These are phyloP conservation scores for Chouioia cunea DNA, from an alignment of 2,888 invertebrate genomes.

Conservation along the genomic window DNA sequence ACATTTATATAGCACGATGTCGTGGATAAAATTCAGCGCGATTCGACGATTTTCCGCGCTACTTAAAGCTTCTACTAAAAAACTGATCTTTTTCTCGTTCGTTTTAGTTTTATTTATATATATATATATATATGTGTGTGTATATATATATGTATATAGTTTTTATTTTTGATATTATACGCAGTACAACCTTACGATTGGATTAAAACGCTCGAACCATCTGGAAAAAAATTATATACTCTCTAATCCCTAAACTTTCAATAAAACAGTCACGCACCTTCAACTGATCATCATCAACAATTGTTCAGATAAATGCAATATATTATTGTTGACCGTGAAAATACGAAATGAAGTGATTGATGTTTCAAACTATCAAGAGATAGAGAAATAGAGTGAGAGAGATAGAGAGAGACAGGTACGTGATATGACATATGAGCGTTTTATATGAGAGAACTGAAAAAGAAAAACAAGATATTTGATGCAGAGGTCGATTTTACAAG, in stretches of 20 bases:
- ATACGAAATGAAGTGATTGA: background rate
- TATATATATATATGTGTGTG: too few relatives aligned
- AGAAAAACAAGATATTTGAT: conserved; percentile 41
- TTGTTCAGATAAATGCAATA: background rate
- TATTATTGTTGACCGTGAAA: conserved; percentile 1
- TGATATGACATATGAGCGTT: conserved; percentile 23
- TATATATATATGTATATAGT: too few relatives aligned
- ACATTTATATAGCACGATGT: conserved; percentile 30
- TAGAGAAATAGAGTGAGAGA: conserved; percentile 17
- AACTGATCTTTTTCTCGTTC: conserved; percentile 7
- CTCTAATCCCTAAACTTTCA: conserved; percentile 1
- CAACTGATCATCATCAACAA: too few relatives aligned
- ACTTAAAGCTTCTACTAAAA: conserved; percentile 8
- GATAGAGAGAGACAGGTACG: conserved; percentile 18
- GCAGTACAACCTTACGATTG: background rate
- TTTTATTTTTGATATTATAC: too few relatives aligned
- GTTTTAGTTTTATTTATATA: conserved; percentile 6
- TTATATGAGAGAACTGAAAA: conserved; percentile 35
- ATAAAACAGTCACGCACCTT: background rate
- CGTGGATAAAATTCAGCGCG: conserved; percentile 34
- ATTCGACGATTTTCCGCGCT: conserved; percentile 41
- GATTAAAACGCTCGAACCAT: background rate
- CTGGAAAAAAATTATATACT: background rate
- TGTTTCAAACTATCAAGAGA: background rate
- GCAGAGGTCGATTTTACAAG: conserved; percentile 37